phyloP scores from a whole-genome alignment of 1,140 invertebrate genomes.

The Micrasema minimum region DNA sequence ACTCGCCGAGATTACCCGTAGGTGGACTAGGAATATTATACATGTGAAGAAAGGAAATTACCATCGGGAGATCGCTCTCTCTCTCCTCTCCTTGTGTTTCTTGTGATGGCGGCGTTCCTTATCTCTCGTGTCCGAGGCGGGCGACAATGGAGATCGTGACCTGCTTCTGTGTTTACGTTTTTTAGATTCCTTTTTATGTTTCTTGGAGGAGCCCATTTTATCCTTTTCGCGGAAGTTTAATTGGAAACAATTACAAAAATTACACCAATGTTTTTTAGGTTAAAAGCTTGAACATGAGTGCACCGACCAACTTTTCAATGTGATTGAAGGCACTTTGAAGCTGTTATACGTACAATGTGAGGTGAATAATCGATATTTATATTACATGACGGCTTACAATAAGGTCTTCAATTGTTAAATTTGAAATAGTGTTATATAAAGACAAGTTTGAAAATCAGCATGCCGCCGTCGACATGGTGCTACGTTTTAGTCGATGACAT shows the following conservation, averaged over 20 bases:
- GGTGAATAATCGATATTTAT: neutral
- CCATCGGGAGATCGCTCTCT: constrained; percentile 60
- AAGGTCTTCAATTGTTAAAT: no score
- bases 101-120: constrained; percentile 69
- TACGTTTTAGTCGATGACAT: no score
- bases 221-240: neutral
- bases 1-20: constrained; percentile 1
- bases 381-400: no score
- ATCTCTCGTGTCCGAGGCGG: constrained; percentile 43
- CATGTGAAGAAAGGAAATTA: constrained; percentile 17
- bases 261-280: no score
- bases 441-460: no score
- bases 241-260: no score
- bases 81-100: constrained; percentile 70
- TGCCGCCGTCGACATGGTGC: no score
- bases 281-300: no score
- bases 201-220: constrained; percentile 54
- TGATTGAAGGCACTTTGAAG: no score
- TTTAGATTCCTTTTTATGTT: constrained; percentile 60
- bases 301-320: no score
- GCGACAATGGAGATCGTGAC: constrained; percentile 53
- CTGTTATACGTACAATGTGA: neutral
- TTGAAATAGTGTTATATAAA: no score
- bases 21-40: constrained; percentile 18
- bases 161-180: constrained; percentile 55